Evolutionary conservation across 1,140 invertebrate species (phyloP), one percentile per base, ranked within the genome.

Genomic region (Ladona fulva): DNA sequence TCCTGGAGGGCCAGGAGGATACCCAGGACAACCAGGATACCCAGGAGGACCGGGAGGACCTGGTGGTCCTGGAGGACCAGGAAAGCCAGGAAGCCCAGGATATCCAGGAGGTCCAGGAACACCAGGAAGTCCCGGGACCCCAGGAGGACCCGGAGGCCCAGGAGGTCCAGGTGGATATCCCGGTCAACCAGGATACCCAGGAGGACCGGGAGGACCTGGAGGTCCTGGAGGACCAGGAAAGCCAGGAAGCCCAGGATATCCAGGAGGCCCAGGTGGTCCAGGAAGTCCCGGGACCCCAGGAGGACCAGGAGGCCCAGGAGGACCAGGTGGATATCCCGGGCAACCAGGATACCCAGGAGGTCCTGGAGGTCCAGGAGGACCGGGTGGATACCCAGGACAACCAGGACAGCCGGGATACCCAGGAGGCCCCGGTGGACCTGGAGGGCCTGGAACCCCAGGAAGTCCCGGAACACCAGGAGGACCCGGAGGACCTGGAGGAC

Each of bases 361-460:
- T 5, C 22, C n/a, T 3, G n/a, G 14, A 25, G 14, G 8, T 3
- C 24, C 22, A 37, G 76, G 76, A 16, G 44, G 16, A 77, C 76
- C 76, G n/a, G 73, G 73, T 78, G 77, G 79, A 78, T 76, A 78
- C 79, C 80, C 79, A 44, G 81, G 81, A 74, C 22, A 80, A 73
- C 80, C 81, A 74, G 80, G 82, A 73, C 80, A 81, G 79, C 82
- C 81, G 44, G 82, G 79, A 80, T 75, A 75, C 24, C 52, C 52
- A 11, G 29, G 79, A 19, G 83, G 83, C 77, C 80, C 80, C 75
- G 79, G 77, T 78, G 85, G 85, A 44, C 78, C 79, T 10, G 81
- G 79, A 0, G 84, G 84, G 77, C 79, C 81, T 79, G 42, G 80
- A 19, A 14, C 1, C 1, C 74, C 24, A 75, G 74, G 74, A 78